These are phyloP conservation scores for Phoxinus dragarum DNA, from an alignment of 2,797 vertebrate species.

Conservation along the genomic window DNA sequence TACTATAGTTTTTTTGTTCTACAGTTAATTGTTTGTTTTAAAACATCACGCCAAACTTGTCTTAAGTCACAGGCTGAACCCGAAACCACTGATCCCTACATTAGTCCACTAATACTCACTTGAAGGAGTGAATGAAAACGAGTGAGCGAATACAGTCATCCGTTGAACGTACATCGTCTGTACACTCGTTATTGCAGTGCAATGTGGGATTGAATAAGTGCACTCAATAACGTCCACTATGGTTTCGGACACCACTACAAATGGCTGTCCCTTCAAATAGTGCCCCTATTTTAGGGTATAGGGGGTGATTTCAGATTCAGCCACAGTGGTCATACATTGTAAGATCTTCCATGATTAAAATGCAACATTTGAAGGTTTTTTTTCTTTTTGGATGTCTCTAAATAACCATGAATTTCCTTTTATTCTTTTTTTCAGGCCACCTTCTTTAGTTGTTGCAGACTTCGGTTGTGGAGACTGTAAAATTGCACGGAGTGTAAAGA, in stretches of 20 bases:
- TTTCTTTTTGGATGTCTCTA: not conserved
- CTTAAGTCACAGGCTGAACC: not conserved
- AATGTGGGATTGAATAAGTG: too few species aligned
- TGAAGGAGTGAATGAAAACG: too few species aligned
- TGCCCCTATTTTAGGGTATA: too few species aligned
- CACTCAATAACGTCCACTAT: too few species aligned
- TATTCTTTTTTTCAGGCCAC: conserved; percentile 74
- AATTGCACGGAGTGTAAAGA: conserved; percentile 84
- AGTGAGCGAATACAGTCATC: too few species aligned
- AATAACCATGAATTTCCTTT: not conserved
- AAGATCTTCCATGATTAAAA: not conserved
- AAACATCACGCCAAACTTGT: not conserved
- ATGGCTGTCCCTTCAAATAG: too few species aligned
- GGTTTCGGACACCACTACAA: too few species aligned
- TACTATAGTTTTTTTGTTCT: not conserved
- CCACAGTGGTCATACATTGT: not conserved
- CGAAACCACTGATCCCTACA: too few species aligned
- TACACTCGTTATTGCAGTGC: too few species aligned
- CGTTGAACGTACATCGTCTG: too few species aligned
- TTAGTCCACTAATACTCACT: too few species aligned
- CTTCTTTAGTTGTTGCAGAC: conserved; percentile 89
- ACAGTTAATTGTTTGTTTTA: not conserved
- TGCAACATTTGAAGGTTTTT: not conserved
- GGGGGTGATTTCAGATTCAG: too few species aligned
- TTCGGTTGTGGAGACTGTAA: conserved; percentile 95